Percentiles rank a stretch among this genome's conserved stretches.
phyloP scores from a whole-genome alignment of 2,797 vertebrate species.

The Poecilia picta region DNA sequence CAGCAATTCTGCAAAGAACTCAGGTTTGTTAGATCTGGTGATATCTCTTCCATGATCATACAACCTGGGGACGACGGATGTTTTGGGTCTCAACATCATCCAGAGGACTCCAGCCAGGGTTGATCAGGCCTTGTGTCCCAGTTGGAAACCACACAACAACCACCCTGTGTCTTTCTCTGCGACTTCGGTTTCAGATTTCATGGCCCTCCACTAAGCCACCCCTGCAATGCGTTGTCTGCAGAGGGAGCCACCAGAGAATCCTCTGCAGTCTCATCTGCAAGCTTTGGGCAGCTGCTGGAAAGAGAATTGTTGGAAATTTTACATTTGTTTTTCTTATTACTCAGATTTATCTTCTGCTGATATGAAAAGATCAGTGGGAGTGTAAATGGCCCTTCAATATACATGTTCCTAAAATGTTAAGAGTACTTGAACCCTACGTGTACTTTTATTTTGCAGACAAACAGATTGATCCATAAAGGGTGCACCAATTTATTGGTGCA shows the following conservation, averaged over 20 bases:
- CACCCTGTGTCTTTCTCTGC: background rate
- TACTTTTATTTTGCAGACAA: no score
- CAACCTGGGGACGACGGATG: background rate
- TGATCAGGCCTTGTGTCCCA: background rate
- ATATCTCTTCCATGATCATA: background rate
- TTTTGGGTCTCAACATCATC: background rate
- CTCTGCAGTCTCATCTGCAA: background rate
- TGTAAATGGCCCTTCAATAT: background rate
- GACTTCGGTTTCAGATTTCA: background rate
- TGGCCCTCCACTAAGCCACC: background rate
- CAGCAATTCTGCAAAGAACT: background rate
- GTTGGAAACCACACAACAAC: background rate
- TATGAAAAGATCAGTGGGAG: background rate
- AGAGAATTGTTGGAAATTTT: background rate
- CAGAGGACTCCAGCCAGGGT: background rate
- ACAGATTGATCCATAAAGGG: no score
- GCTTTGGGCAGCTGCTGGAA: background rate
- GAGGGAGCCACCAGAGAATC: background rate
- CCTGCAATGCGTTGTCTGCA: background rate
- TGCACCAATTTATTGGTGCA: no score
- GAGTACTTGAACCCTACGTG: no score
- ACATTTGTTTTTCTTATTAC: background rate
- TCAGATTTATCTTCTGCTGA: background rate
- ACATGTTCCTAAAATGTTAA: background rate
- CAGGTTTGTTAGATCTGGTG: background rate